Evolutionary conservation across 1,140 invertebrate genomes (phyloP).

Genomic region (Drosophila nannoptera): DNA sequence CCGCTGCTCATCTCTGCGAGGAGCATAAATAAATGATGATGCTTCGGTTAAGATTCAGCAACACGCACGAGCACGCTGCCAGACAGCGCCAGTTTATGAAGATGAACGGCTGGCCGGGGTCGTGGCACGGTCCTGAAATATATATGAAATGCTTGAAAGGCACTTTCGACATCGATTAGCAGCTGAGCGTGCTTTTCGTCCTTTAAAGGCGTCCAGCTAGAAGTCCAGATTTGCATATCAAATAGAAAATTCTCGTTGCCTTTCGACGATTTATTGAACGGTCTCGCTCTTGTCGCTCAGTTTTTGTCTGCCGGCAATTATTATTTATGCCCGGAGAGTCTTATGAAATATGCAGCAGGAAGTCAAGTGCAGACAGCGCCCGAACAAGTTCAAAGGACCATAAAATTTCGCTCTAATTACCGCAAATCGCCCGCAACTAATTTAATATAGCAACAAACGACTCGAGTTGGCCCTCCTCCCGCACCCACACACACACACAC

Average conservation of each 20-base stretch:
- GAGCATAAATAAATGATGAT: slow-evolving; percentile 72
- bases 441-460: slow-evolving; percentile 70
- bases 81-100: slow-evolving; percentile 30
- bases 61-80: slow-evolving; percentile 47
- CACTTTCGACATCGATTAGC: neutral
- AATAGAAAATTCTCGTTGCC: no score
- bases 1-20: neutral
- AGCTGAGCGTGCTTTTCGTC: neutral
- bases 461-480: slow-evolving; percentile 33
- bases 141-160: neutral
- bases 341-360: slow-evolving; percentile 16
- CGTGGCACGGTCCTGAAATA: slow-evolving; percentile 3
- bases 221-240: neutral
- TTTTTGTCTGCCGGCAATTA: slow-evolving; percentile 14
- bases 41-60: slow-evolving; percentile 63
- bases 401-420: slow-evolving; percentile 72
- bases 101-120: slow-evolving; percentile 17
- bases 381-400: slow-evolving; percentile 44
- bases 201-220: no score
- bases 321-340: slow-evolving; percentile 19
- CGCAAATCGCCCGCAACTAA: slow-evolving; percentile 76
- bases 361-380: slow-evolving; percentile 5
- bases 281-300: neutral
- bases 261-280: no score
- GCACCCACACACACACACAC: slow-evolving; percentile 11